phyloP scores from a whole-genome alignment of 2,888 invertebrate species.

The Epistrophe eligans region DNA sequence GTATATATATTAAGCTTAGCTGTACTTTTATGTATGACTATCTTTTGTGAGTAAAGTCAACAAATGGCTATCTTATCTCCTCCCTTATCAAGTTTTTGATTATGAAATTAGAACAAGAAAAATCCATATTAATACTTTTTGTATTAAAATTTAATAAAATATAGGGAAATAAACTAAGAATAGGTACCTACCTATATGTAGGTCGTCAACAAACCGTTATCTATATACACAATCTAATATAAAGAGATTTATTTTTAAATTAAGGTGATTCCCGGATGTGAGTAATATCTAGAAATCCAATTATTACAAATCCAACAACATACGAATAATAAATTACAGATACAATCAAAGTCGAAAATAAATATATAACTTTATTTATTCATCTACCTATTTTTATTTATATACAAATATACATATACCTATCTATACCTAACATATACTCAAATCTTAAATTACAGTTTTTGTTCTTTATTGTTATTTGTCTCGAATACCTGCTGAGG shows the following conservation, averaged over 20 bases:
- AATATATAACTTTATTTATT: constrained; percentile 4
- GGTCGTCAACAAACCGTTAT: not conserved
- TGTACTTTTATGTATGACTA: not conserved
- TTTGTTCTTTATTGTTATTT: constrained; percentile 24
- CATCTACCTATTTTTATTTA: not conserved
- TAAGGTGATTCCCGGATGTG: constrained; percentile 14
- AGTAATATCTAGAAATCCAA: not conserved
- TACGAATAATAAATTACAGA: constrained; percentile 17
- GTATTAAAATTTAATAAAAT: not conserved
- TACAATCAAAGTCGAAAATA: not conserved
- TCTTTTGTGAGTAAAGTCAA: not conserved
- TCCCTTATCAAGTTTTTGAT: constrained; percentile 11
- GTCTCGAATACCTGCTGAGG: constrained; percentile 12
- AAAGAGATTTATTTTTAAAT: not conserved
- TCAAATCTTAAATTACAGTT: not conserved
- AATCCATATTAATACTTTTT: not conserved
- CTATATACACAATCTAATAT: not conserved
- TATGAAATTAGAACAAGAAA: constrained; percentile 11
- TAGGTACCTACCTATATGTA: too few relatives aligned
- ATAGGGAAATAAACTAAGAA: not conserved
- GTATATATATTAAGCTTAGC: not conserved
- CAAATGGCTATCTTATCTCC: constrained; percentile 22
- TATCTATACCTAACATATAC: not conserved
- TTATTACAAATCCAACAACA: constrained; percentile 4
- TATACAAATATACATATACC: too few relatives aligned